Evolutionary conservation across 2,797 vertebrate species (phyloP).

Genomic region (Bradypodion pumilum): DNA sequence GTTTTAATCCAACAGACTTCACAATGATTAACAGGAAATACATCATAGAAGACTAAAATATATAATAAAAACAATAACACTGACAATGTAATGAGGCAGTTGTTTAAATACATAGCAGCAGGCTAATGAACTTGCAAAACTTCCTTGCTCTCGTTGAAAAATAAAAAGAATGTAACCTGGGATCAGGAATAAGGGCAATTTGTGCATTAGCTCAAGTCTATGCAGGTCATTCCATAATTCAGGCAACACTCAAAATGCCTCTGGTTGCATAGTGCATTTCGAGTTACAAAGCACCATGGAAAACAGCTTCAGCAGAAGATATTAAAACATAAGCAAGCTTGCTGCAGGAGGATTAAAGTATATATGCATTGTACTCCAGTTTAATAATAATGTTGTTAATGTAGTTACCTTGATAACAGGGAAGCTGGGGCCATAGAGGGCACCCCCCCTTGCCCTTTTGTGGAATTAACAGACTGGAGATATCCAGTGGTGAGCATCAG

Average conservation of each 20-base stretch:
- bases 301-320: background rate
- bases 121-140: background rate
- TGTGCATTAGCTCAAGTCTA: background rate
- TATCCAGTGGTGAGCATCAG: too few species aligned
- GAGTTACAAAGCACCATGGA: background rate
- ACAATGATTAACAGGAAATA: background rate
- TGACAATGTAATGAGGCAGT: background rate
- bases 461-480: too few species aligned
- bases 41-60: background rate
- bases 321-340: background rate
- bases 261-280: background rate
- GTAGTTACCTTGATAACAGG: too few species aligned
- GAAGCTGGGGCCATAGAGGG: too few species aligned
- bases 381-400: too few species aligned
- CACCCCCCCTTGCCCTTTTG: too few species aligned
- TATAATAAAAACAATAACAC: background rate
- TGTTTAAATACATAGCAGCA: background rate
- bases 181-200: background rate
- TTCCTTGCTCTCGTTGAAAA: background rate
- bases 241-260: background rate
- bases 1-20: background rate
- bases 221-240: background rate
- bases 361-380: too few species aligned
- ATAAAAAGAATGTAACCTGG: background rate
- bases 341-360: background rate